Percentiles rank a stretch among this genome's conserved stretches.
Evolutionary conservation across 2,888 invertebrate genomes (phyloP).

Genomic region (Meloe dianella): DNA sequence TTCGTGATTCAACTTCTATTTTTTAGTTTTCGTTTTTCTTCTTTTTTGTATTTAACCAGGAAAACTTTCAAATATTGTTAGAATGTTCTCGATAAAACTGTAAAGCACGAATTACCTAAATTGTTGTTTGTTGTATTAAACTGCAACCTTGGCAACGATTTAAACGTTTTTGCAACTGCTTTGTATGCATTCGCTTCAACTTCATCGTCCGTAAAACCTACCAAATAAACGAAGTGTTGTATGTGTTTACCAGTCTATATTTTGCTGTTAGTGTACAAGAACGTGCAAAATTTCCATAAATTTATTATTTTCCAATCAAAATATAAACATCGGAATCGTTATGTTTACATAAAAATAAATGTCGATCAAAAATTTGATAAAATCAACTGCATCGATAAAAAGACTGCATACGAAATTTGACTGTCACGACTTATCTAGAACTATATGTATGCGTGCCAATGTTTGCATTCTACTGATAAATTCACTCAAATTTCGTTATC

Average conservation of each 20-base stretch:
- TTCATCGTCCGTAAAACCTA: conserved; percentile 30
- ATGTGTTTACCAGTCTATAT: not conserved
- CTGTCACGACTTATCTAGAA: conserved; percentile 21
- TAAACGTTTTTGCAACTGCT: conserved; percentile 25
- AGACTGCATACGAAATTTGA: conserved; percentile 18
- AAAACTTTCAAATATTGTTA: too few relatives aligned
- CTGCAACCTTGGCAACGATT: conserved; percentile 20
- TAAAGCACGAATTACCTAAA: conserved; percentile 4
- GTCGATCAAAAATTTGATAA: not conserved
- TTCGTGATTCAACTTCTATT: too few relatives aligned
- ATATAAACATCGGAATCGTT: not conserved
- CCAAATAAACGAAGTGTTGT: conserved; percentile 26
- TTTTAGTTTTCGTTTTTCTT: too few relatives aligned
- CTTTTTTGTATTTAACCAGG: too few relatives aligned
- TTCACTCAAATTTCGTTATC: conserved; percentile 37
- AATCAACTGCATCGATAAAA: not conserved
- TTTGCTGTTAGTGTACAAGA: conserved; percentile 2
- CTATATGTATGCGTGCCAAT: conserved; percentile 32
- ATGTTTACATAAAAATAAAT: not conserved
- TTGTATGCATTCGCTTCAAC: conserved; percentile 33
- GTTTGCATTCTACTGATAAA: conserved; percentile 33
- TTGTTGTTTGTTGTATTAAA: conserved; percentile 8
- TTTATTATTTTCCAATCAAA: not conserved
- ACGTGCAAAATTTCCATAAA: conserved; percentile 18
- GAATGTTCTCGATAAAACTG: not conserved